Conservation (phyloP, 2,888 invertebrate species). For the Tinea trinotella region DNA sequence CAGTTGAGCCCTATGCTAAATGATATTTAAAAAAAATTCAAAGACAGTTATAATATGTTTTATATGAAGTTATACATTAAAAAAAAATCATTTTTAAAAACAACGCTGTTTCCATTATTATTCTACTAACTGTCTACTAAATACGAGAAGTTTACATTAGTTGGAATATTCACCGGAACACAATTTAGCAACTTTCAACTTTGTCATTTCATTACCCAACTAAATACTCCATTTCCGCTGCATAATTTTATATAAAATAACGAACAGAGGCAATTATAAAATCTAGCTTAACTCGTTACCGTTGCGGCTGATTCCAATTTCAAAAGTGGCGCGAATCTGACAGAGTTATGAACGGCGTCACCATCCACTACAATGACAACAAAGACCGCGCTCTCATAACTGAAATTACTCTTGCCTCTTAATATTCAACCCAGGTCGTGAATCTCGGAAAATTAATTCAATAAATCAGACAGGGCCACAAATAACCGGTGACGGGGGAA, state of each 20-base stretch:
- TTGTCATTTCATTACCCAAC: too few relatives aligned
- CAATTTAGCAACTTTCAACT: too few relatives aligned
- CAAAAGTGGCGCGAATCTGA: slow-evolving; percentile 31
- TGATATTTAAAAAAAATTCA: too few relatives aligned
- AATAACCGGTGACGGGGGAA: slow-evolving; percentile 45
- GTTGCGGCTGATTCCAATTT: slow-evolving; percentile 34
- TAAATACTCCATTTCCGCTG: too few relatives aligned
- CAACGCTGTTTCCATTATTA: too few relatives aligned
- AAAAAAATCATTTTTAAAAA: too few relatives aligned
- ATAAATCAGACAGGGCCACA: slow-evolving; percentile 52
- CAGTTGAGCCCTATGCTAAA: too few relatives aligned
- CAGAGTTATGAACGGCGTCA: slow-evolving; percentile 40
- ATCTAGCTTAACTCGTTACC: slow-evolving; percentile 11
- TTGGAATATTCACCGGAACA: too few relatives aligned
- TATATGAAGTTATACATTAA: too few relatives aligned
- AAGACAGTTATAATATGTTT: too few relatives aligned
- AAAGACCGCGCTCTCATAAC: slow-evolving; percentile 50
- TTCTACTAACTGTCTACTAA: too few relatives aligned
- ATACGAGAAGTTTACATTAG: too few relatives aligned
- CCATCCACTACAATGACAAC: slow-evolving; percentile 42
- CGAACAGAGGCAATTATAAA: neutral
- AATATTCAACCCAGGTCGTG: slow-evolving; percentile 51
- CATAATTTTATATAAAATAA: slow-evolving; percentile 2
- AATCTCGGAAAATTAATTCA: slow-evolving; percentile 63
- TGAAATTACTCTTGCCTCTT: slow-evolving; percentile 57